Conservation (phyloP, 2,797 vertebrate species). For the Sebastes vulpes region DNA sequence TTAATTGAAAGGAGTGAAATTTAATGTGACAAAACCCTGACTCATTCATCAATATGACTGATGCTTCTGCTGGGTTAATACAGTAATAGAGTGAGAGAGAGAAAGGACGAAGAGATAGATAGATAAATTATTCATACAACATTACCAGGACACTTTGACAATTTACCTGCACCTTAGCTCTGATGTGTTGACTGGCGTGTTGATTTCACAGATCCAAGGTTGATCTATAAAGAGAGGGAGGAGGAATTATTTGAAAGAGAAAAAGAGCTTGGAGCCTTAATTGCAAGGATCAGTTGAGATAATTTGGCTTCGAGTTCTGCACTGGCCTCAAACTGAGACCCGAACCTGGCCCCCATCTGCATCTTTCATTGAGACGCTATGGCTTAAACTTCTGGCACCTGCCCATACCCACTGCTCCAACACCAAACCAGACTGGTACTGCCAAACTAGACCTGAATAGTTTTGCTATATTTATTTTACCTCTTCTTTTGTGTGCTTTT, state of each 20-base stretch:
- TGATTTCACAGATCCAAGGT: not conserved
- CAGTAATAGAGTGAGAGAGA: not conserved
- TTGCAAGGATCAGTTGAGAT: not conserved
- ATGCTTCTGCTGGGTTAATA: constrained; percentile 16
- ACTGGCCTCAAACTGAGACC: not conserved
- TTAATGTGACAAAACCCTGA: constrained; percentile 71
- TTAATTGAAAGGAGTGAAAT: constrained; percentile 56
- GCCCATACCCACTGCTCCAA: not conserved
- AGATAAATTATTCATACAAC: not conserved
- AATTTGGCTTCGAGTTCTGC: not conserved
- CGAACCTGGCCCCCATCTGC: not conserved
- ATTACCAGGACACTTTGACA: not conserved
- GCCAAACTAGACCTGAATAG: not conserved
- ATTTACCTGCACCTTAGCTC: not conserved
- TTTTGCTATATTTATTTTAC: not conserved
- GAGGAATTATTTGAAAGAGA: not conserved
- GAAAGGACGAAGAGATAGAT: not conserved
- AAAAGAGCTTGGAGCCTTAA: not conserved
- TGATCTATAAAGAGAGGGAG: not conserved
- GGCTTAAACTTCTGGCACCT: not conserved
- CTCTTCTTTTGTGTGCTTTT: not conserved
- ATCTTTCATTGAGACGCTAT: not conserved
- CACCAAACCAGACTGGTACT: not conserved
- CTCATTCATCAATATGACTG: constrained; percentile 64
- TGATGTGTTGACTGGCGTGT: not conserved